Evolutionary conservation across 2,113 vertebrate species (phyloP), one percentile per base, ranked within the genome.

Genomic region (Oostethus manadensis): DNA sequence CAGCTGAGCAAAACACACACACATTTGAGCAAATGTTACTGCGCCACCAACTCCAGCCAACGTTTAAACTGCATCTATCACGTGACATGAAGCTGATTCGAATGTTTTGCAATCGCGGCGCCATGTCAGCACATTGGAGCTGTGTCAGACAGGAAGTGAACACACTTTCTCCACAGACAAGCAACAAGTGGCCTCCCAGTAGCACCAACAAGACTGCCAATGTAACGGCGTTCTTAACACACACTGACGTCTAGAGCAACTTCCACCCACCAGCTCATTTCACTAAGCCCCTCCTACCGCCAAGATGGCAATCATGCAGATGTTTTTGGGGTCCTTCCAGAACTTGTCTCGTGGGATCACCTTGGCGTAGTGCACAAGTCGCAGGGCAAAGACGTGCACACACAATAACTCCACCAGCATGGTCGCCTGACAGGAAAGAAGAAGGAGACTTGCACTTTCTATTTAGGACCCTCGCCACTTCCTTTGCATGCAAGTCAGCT

Each of bases 251-350:
- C 23, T n/a, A 3, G 49, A 65, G 51, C 64, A 26, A 29, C 58
- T 21, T 47, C 64, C 48, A 51, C 35, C 13, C 44, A 17, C 46
- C 64, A 26, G 44, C 35, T 11, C 44, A 17, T 23, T 16, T 9
- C 22, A 9, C 17, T 1, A 3, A 40, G 60, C 20, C 10, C 48
- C 56, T 51, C 80, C 40, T 81, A 87, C 86, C 79, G 42, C 1
- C 17, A 96, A 78, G 44, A 91, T 89, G 61, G 85, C 80, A 48
- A 98, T 88, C 81, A 98, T 88, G 87, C 94, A 96, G 81, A 98
- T 93, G 76, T 97, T 98, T 69, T 97, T 96, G 8, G 92, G 90
- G 63, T 98, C 96, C 72, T 92, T 98, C 94, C 95, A 97, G 84
- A 98, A 97, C n/a, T 92, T 80, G 0, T 62, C 76, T 3, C 81